Base-by-base conservation (phyloP, 35 echinoderm and acorn worm species). In the Diadema setosum region DNA sequence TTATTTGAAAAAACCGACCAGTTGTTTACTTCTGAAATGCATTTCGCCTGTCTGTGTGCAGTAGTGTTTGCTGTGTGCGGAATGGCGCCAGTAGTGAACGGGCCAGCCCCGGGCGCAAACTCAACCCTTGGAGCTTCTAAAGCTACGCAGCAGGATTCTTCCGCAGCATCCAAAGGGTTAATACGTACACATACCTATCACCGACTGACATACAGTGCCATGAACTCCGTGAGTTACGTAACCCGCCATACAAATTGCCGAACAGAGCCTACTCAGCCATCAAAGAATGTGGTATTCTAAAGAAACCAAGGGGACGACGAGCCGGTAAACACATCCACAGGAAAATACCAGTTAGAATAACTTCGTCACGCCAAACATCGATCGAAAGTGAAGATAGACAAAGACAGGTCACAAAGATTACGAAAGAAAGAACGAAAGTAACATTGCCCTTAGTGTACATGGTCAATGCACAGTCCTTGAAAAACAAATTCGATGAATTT, bases 401-500 rank as follows among this genome's bases (percentile, higher is more conserved):
- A 61, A 65, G 17, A 25, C 27, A 24, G 35, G 12, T 6, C 35
- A 17, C 60, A 65, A 24, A 65, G 35, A 29, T 65, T 25, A 65
- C 8, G 2, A 7, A 30, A 14, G 35, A 29, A 44, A 5, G 32
- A 4, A 37, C 70, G 30, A 75, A 24, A 15, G 11, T 7, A 0
- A 14, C 64, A 5, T 36, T 75, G 20, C 50, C 74, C 8, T n/a
- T 29, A 1, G 74, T 81, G 30, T 88, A 49, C 45, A 32, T 88
- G 36, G 57, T 29, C 60, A 80, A 88, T 81, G 18, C 67, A 20
- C 65, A 42, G n/a, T 81, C 50, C 31, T 25, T 81, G 20, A 81
- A 81, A 34, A 88, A 88, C 27, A 81, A 88, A 59, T 63, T 88
- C 59, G 86, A 88, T 80, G 86, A 88, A 57, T 88, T 58, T 58